A percentile compares a stretch with the other conserved stretches of the same genome.
phyloP scores from a whole-genome alignment of 1,140 invertebrate genomes.

The Homarus americanus region DNA sequence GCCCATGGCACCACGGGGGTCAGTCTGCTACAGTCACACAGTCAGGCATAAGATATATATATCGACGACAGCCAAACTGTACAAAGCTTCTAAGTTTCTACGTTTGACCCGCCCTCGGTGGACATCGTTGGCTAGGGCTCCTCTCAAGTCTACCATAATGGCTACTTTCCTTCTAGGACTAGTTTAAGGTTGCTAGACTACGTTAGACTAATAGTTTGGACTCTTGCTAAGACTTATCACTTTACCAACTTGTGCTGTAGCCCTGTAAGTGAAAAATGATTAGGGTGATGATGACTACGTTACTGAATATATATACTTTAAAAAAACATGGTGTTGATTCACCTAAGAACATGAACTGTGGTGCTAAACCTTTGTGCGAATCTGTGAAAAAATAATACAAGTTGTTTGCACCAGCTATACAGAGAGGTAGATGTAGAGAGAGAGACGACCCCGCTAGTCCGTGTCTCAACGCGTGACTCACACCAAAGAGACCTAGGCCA shows the following conservation, averaged over 20 bases:
- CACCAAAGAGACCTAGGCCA: slow-evolving; percentile 54
- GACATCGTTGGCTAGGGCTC: slow-evolving; percentile 61
- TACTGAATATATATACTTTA: background rate
- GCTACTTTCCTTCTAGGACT: slow-evolving; percentile 17
- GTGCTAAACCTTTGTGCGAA: background rate
- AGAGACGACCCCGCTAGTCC: slow-evolving; percentile 4
- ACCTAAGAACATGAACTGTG: background rate
- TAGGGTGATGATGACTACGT: background rate
- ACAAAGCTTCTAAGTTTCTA: slow-evolving; percentile 70
- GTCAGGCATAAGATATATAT: slow-evolving; percentile 64
- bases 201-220: background rate
- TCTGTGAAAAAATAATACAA: background rate
- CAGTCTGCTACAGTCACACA: slow-evolving; percentile 71
- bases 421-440: background rate
- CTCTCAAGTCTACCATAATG: slow-evolving; percentile 39
- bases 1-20: slow-evolving; percentile 59
- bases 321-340: background rate
- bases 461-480: background rate
- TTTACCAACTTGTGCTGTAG: background rate
- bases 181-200: background rate
- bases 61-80: slow-evolving; percentile 72
- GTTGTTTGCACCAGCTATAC: background rate
- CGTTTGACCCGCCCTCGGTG: slow-evolving; percentile 62
- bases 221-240: background rate
- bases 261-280: background rate